Base-by-base conservation (phyloP, 2,888 invertebrate species). In the Shargacucullia verbasci region DNA sequence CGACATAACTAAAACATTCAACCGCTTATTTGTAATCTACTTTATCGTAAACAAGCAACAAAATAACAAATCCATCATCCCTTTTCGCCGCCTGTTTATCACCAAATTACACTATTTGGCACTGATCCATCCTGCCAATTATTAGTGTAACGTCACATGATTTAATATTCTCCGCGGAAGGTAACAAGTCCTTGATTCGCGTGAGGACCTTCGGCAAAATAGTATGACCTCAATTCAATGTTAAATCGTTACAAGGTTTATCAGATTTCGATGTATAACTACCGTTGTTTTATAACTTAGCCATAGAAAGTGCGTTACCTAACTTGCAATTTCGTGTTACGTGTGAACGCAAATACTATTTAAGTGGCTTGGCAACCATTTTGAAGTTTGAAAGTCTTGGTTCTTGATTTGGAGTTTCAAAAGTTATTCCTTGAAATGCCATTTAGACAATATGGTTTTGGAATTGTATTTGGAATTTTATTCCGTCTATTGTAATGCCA, bases 261-360 rank as follows among this genome's bases (percentile, higher is more conserved):
- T 58, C 62, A 60, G 68, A 75, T 75, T 71, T 75, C 73, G 56
- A 68, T 76, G 56, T 59, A 58, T 52, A 62, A 62, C 50, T 34
- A 56, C 54, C 25, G 43, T 33, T 46, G 54, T 62, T 62, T 48
- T 58, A 48, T 58, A 59, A 56, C 54, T 63, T 65, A 69, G 54
- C 64, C 66, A 71, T 73, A 76, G 75, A 76, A 74, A 73, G 76
- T 48, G 50, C 29, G 71, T 76, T 76, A 73, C 59, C 73, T 73
- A 76, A 76, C 73, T 59, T 48, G 67, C 62, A 70, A 73, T 62
- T 63, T 67, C 44, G 45, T 66, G 74, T 74, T 74, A 74, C 73
- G 74, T 72, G 58, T 59, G 52, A 34, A 41, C 54, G 55, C 55
- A 44, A 69, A 59, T 43, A 49, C 52, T 33, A 55, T 60, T 54